Evolutionary conservation across 1,140 invertebrate species (phyloP).

Genomic region (Aphelenchoides avenae): DNA sequence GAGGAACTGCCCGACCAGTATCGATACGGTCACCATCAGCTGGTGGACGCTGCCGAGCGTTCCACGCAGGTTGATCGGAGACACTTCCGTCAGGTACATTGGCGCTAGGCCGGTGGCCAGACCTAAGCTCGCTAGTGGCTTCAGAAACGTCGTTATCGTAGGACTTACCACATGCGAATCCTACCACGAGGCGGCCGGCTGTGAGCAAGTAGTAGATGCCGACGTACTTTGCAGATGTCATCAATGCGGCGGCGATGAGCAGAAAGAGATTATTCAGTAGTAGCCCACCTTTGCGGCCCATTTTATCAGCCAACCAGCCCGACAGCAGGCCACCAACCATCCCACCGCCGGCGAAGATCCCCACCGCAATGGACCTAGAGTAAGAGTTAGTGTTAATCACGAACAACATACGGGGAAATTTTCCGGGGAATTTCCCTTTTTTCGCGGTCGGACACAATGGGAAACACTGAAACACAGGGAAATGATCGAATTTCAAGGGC

Average conservation of each 20-base stretch:
- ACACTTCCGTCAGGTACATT: slow-evolving; percentile 81
- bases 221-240: slow-evolving; percentile 86
- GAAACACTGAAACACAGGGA: no score
- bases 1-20: slow-evolving; percentile 70
- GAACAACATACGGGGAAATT: no score
- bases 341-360: slow-evolving; percentile 81
- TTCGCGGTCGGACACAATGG: no score
- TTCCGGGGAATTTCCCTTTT: no score
- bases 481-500: no score
- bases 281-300: slow-evolving; percentile 84
- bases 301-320: slow-evolving; percentile 70
- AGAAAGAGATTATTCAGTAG: slow-evolving; percentile 89
- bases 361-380: slow-evolving; percentile 71
- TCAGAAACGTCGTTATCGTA: no score
- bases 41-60: slow-evolving; percentile 82
- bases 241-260: slow-evolving; percentile 81
- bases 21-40: slow-evolving; percentile 78
- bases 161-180: slow-evolving; percentile 80
- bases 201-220: slow-evolving; percentile 92
- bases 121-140: no score
- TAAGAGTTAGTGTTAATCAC: slow-evolving; percentile 12
- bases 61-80: slow-evolving; percentile 73
- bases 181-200: slow-evolving; percentile 82
- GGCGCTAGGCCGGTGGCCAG: slow-evolving; percentile 76
- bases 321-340: slow-evolving; percentile 81